Evolutionary conservation across 2,888 invertebrate species (phyloP).

Genomic region (Papilio elwesi): DNA sequence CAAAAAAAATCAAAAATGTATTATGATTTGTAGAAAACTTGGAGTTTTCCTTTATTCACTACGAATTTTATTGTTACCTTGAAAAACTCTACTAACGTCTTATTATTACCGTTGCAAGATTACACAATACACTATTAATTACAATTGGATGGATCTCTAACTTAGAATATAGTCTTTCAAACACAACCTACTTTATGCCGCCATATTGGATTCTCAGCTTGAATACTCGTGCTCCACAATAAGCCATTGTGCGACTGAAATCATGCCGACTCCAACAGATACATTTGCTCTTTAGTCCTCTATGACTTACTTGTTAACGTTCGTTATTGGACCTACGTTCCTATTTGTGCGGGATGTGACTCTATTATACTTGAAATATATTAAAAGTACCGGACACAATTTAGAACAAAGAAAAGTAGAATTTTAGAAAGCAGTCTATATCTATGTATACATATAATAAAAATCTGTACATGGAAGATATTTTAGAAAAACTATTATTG

Average conservation of each 20-base stretch:
- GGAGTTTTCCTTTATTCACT: too few relatives aligned
- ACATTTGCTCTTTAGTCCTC: neutral
- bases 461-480: too few relatives aligned
- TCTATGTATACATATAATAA: too few relatives aligned
- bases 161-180: neutral
- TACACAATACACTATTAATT: neutral
- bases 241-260: constrained; percentile 9
- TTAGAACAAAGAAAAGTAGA: neutral
- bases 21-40: too few relatives aligned
- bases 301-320: neutral
- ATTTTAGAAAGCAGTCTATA: too few relatives aligned
- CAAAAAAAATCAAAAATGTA: too few relatives aligned
- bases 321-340: neutral
- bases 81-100: too few relatives aligned
- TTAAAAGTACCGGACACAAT: neutral
- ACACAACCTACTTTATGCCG: neutral
- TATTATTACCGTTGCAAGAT: neutral
- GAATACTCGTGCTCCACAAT: constrained; percentile 19
- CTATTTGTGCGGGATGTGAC: neutral
- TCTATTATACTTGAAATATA: neutral
- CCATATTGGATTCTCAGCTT: constrained; percentile 15
- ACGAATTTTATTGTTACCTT: too few relatives aligned
- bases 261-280: neutral
- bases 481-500: too few relatives aligned
- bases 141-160: neutral